Base-by-base conservation (phyloP, 2,888 invertebrate species). In the Drosophila ezoana region DNA sequence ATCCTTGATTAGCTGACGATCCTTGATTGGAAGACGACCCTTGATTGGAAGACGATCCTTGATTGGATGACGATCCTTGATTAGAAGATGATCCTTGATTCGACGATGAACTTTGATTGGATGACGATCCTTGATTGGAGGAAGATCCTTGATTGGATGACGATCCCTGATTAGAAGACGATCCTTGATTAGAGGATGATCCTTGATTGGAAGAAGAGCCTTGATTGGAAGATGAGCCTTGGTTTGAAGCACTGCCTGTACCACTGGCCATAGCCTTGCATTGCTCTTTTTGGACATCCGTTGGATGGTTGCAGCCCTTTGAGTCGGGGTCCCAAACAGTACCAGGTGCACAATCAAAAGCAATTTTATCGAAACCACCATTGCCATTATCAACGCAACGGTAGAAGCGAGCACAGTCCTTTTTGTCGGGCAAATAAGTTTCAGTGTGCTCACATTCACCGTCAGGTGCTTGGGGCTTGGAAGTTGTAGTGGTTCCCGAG, bases 351-450 rank as follows among this genome's bases (percentile, higher is more conserved):
- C 95, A 96, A 51, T 91, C 92, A 74, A 94, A 96, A 16, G 94
- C 93, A 79, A 94, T 94, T 89, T 93, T 94, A 32, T 93, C 93
- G 58, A 92, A 94, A 28, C 93, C 93, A 14, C 94, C 94, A 68
- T 93, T 93, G 40, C 94, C 94, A 79, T 94, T 93, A 66, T 94
- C 93, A 0, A 95, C 95, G 87, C 96, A 96, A 40, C 95, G 93
- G 80, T 95, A 95, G 90, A 95, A 95, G 83, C 95, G 95, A 23
- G 93, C 93, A 81, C 95, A 95, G 59, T 94, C 92, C 2, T 79
- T 81, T 37, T 90, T 89, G 80, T 93, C 93, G 0, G 91, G 76
- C 37, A 93, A 76, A 79, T 91, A 91, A 33, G 92, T 93, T 72
- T 93, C 93, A 47, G 91, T 92, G n/a, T 88, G 66, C 14, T 78